A percentile compares a stretch with the other conserved stretches of the same genome.
These are phyloP conservation scores for Scaeva pyrastri DNA, from an alignment of 2,888 invertebrate genomes.

Conservation along the genomic window DNA sequence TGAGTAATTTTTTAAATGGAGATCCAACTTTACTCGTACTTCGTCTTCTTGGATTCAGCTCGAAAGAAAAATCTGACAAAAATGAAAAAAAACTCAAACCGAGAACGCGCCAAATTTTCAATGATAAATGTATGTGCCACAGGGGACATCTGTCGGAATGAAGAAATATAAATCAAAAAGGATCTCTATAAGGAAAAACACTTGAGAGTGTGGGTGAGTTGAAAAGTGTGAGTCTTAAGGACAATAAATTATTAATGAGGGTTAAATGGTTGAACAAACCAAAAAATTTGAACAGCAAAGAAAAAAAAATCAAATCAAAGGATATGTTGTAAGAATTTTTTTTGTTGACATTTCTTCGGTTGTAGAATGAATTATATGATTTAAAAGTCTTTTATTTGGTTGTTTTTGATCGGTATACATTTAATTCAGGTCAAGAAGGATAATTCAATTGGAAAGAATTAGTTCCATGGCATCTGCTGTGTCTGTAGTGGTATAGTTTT, in stretches of 20 bases:
- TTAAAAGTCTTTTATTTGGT: neutral
- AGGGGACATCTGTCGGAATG: constrained; percentile 66
- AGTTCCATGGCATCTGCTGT: constrained; percentile 60
- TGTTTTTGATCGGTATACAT: neutral
- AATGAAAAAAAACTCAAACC: neutral
- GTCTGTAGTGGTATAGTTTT: constrained; percentile 11
- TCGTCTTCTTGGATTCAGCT: neutral
- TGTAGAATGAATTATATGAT: constrained; percentile 6
- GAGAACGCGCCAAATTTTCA: constrained; percentile 30
- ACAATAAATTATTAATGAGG: constrained; percentile 62
- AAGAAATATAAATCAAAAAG: constrained; percentile 56
- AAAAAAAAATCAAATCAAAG: constrained; percentile 26
- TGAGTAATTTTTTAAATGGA: constrained; percentile 2
- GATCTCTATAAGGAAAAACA: constrained; percentile 46
- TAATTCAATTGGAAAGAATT: constrained; percentile 41
- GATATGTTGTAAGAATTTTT: constrained; percentile 6
- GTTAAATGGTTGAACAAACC: constrained; percentile 39
- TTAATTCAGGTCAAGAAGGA: neutral
- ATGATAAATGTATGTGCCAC: constrained; percentile 56
- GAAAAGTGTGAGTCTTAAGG: constrained; percentile 33
- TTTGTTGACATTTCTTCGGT: constrained; percentile 63
- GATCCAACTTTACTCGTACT: constrained; percentile 37
- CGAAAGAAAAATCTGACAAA: constrained; percentile 14
- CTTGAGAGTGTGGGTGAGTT: constrained; percentile 72
- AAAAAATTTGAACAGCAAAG: no score